Percentiles rank a stretch among this genome's conserved stretches.
Conservation (phyloP, 2,113 vertebrate genomes). For the Melierax canorus region DNA sequence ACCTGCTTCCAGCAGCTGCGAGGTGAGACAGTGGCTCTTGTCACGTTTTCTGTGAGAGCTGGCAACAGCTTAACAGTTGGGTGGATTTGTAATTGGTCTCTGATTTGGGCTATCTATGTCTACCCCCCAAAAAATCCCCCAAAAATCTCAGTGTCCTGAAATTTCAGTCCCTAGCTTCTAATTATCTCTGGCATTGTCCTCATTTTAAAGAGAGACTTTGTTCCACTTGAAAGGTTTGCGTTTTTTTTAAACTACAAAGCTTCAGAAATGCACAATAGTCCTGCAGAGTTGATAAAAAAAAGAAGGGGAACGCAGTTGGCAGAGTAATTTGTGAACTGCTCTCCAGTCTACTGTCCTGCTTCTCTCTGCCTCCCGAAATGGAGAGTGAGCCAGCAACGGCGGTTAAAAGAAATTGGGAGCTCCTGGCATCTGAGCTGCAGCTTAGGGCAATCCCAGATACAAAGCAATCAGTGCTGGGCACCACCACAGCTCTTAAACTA, state of each 20-base stretch:
- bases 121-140: accelerated
- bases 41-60: accelerated
- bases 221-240: not conserved
- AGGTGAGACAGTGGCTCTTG: slow-evolving; percentile 71
- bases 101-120: not conserved
- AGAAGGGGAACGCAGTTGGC: not conserved
- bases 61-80: not conserved
- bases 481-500: not conserved
- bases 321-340: not conserved
- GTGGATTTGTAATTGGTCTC: not conserved
- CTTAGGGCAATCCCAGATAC: not conserved
- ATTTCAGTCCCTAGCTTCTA: not conserved
- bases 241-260: not conserved
- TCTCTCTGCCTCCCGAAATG: accelerated
- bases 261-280: not conserved
- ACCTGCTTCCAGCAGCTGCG: slow-evolving; percentile 94
- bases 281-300: not conserved
- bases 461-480: not conserved
- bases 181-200: not conserved
- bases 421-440: not conserved
- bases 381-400: not conserved
- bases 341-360: not conserved
- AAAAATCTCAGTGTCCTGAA: accelerated
- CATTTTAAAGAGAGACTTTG: not conserved
- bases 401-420: not conserved